phyloP scores from a whole-genome alignment of 2,797 vertebrate species.

The Hoplostethus atlanticus region DNA sequence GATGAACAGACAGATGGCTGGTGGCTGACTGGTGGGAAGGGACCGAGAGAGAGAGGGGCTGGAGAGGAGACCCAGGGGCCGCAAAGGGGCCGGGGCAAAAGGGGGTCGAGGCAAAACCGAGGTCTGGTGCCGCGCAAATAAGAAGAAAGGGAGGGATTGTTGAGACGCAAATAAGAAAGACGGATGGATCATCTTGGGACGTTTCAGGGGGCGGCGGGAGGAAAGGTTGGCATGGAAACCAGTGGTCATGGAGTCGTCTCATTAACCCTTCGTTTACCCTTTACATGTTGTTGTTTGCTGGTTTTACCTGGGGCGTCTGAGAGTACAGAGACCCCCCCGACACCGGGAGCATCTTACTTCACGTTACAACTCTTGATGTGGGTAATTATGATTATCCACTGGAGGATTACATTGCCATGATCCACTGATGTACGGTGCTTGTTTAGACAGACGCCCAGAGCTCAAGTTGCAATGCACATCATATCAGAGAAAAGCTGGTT shows the following conservation, averaged over 20 bases:
- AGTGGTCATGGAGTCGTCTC: conserved; percentile 51
- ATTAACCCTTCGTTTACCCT: conserved; percentile 78
- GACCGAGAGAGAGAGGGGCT: conserved; percentile 52
- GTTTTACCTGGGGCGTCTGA: conserved; percentile 66
- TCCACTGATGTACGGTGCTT: conserved; percentile 6
- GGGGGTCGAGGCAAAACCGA: conserved; percentile 36
- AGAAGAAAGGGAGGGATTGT: conserved; percentile 26
- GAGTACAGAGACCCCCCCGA: conserved; percentile 50
- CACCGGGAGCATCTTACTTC: conserved; percentile 36
- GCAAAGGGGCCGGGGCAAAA: conserved; percentile 53
- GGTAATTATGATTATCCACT: conserved; percentile 66
- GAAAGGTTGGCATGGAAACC: conserved; percentile 42
- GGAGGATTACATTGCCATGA: conserved; percentile 43
- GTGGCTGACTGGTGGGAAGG: conserved; percentile 79
- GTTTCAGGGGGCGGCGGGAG: conserved; percentile 27
- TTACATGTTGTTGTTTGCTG: conserved; percentile 60
- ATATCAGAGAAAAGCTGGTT: not conserved
- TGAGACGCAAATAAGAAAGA: conserved; percentile 57
- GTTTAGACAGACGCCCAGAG: conserved; percentile 7
- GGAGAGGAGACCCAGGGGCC: conserved; percentile 68
- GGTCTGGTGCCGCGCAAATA: conserved; percentile 54
- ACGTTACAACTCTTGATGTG: conserved; percentile 50
- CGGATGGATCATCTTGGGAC: conserved; percentile 57
- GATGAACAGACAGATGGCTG: conserved; percentile 83
- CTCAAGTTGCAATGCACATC: not conserved